Evolutionary conservation across 1,140 invertebrate genomes (phyloP), one percentile per base, ranked within the genome.

Genomic region (Andrena cerasifolii): DNA sequence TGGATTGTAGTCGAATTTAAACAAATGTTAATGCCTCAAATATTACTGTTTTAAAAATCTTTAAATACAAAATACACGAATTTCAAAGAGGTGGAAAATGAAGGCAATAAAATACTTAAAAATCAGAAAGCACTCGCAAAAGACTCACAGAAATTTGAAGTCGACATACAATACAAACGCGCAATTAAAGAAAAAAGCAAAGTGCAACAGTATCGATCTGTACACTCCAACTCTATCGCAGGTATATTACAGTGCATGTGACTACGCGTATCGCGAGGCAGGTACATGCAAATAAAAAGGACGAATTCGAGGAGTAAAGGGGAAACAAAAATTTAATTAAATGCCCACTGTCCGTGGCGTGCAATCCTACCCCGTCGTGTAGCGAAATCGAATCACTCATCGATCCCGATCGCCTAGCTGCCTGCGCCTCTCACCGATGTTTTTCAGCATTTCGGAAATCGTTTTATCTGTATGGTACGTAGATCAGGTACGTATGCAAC

Each of bases 321-420:
- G 58, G 72, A 78, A 81, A 75, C 53, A 80, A 53, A 70, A 80
- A 85, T 85, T 85, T 85, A 85, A 85, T 85, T 85, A 84, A 85
- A 84, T 79, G 79, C 83, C 54, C 70, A 59, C 79, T 72, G 79
- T 47, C 59, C 58, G 71, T 71, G 70, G 58, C 65, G 61, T 47
- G 31, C 71, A 12, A 43, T 47, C 40, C 72, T 21, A 36, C 49
- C 21, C 68, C 36, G 61, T 54, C 68, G 74, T 66, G 51, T 54
- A 68, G 70, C 43, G 62, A 67, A 84, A 84, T 84, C 78, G 78
- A 84, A 84, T 84, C 68, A 71, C 53, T 75, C 77, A 79, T 79
- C 77, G 58, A 82, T 83, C 54, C 74, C 53, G 53, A 67, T 76
- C 80, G 47, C 21, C 36, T 43, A 56, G 33, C 61, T 45, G 36